These are phyloP conservation scores for Hirtodrosophila alboralis DNA, from an alignment of 2,888 invertebrate genomes.

Conservation along the genomic window DNA sequence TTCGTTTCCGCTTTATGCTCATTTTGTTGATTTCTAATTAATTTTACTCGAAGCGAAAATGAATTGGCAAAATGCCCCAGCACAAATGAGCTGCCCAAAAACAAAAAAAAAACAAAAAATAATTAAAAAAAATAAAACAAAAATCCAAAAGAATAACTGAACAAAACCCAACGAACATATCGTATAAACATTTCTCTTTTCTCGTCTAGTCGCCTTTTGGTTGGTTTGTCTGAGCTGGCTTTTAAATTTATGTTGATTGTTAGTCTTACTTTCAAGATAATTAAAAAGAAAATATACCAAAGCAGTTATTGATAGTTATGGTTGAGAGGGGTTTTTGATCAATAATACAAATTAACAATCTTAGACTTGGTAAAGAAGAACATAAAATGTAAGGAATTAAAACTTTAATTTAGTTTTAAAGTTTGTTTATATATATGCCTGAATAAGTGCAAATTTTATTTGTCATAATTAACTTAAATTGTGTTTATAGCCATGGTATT, in stretches of 20 bases:
- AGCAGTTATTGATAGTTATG: slow-evolving; percentile 13
- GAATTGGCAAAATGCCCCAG: slow-evolving; percentile 69
- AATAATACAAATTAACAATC: no score
- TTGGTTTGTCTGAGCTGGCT: slow-evolving; percentile 15
- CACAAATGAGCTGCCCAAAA: slow-evolving; percentile 36
- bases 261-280: slow-evolving; percentile 46
- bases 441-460: no score
- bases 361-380: no score
- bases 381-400: no score
- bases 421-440: no score
- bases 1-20: slow-evolving; percentile 47
- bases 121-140: slow-evolving; percentile 11
- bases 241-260: slow-evolving; percentile 42
- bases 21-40: slow-evolving; percentile 75
- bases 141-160: no score
- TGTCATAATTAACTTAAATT: no score
- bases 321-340: no score
- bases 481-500: no score
- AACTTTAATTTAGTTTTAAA: no score
- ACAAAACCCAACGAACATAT: no score
- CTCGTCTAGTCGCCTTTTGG: no score
- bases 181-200: slow-evolving; percentile 15
- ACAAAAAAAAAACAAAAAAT: slow-evolving; percentile 18
- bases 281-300: slow-evolving; percentile 31
- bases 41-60: slow-evolving; percentile 70